These are phyloP conservation scores for Neoarius graeffei DNA, from an alignment of 2,113 vertebrate genomes.

Conservation along the genomic window DNA sequence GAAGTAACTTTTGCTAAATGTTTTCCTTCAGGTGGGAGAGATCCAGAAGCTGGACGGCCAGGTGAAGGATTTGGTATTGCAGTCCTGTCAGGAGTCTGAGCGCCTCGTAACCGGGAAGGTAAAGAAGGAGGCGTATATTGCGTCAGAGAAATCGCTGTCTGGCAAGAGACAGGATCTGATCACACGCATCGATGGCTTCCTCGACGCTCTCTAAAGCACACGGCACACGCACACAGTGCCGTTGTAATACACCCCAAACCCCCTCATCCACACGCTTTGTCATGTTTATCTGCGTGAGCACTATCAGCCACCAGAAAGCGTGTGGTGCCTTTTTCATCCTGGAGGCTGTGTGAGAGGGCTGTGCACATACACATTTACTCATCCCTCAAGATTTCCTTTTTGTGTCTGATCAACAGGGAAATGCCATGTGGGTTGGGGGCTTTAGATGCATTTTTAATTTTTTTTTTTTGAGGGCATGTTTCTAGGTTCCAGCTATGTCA, in stretches of 20 bases:
- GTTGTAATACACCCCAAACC: background rate
- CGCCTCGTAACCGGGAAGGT: constrained; percentile 93
- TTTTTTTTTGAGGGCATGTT: background rate
- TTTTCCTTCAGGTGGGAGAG: constrained; percentile 75
- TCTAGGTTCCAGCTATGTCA: background rate
- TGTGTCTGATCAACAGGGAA: constrained; percentile 19
- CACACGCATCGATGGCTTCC: constrained; percentile 90
- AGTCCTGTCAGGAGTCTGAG: constrained; percentile 89
- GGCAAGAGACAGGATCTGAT: constrained; percentile 90
- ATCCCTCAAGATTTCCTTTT: constrained; percentile 1
- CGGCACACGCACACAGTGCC: background rate
- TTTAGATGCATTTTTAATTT: constrained; percentile 7
- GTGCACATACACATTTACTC: background rate
- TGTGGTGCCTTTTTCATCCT: background rate
- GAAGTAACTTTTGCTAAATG: background rate
- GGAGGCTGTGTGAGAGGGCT: constrained; percentile 14
- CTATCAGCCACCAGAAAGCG: background rate
- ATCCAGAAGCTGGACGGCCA: constrained; percentile 94
- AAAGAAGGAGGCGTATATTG: constrained; percentile 93
- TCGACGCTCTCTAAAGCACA: constrained; percentile 84
- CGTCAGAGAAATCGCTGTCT: constrained; percentile 87
- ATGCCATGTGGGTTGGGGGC: background rate
- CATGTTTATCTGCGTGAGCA: background rate
- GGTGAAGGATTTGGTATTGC: constrained; percentile 93
- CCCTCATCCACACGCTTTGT: constrained; percentile 15